These are phyloP conservation scores for Hylaea fasciaria DNA, from an alignment of 2,888 invertebrate genomes.

Conservation along the genomic window DNA sequence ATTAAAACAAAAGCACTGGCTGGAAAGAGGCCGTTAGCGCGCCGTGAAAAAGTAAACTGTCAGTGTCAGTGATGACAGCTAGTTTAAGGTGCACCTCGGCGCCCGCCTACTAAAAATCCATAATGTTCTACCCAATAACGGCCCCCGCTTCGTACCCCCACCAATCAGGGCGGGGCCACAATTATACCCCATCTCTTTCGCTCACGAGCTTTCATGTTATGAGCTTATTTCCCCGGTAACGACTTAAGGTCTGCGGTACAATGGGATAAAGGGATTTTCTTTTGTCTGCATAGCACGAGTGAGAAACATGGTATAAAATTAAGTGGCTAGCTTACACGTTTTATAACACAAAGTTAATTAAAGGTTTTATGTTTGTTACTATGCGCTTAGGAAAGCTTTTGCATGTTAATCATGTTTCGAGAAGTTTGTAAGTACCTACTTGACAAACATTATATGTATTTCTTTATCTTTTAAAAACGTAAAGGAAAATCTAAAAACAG, in stretches of 20 bases:
- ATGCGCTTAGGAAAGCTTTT: too few species aligned
- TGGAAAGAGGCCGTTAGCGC: conserved; percentile 44
- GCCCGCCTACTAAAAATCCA: conserved; percentile 77
- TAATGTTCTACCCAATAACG: conserved; percentile 78
- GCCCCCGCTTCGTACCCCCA: conserved; percentile 65
- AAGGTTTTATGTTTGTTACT: background rate
- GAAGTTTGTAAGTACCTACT: too few species aligned
- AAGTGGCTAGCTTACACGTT: background rate
- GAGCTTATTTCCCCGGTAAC: conserved; percentile 59
- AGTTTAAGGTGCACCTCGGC: conserved; percentile 59
- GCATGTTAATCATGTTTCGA: too few species aligned
- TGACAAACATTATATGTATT: too few species aligned
- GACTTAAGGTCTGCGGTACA: conserved; percentile 57
- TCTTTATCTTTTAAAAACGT: too few species aligned
- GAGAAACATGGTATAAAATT: background rate
- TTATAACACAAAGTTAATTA: background rate
- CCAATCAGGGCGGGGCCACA: conserved; percentile 73
- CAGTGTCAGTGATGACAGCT: conserved; percentile 59
- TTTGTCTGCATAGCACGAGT: conserved; percentile 8
- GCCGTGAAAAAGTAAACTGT: conserved; percentile 67
- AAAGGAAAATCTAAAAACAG: too few species aligned
- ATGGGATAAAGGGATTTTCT: conserved; percentile 37
- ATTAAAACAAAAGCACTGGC: conserved; percentile 41
- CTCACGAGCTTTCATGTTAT: conserved; percentile 65
- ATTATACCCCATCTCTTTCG: conserved; percentile 69